Base-by-base conservation (phyloP, 2,888 invertebrate genomes). In the Strigamia transsilvanica region DNA sequence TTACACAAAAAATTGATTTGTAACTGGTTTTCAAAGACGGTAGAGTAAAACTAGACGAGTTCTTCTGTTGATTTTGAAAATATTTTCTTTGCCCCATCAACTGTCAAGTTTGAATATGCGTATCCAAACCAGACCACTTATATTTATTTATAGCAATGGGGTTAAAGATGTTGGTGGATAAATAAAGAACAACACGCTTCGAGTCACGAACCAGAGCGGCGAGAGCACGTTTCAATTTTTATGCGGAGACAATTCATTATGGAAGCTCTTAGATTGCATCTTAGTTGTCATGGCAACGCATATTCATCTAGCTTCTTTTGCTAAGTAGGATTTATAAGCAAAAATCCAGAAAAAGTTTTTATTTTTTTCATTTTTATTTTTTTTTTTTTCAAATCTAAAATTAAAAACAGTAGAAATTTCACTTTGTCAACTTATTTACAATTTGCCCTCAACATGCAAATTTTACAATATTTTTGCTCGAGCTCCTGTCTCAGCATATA, bases 221-320 rank as follows among this genome's bases (percentile, higher is more conserved):
- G 73, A 73, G 32, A 73, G 73, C 73, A 73, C 73, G 73, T 73
- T 73, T 73, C 73, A 73, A 73, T 73, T 73, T n/a, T 73, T 73
- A 73, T 73, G 73, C 73, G 73, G n/a, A 73, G 73, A 73, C 73
- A 73, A 73, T 73, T 73, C 73, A 73, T 73, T 73, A 73, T 27
- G 73, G 73, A 73, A 73, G 32, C 32, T 73, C 73, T 73, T 73
- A 73, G 73, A 27, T 73, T 73, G 32, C 73, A 27, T 32, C 15
- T 73, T 73, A 73, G 73, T 73, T 73, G 73, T 73, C 73, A 73
- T 73, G 73, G 73, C 13, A 73, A 73, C 73, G 73, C 73, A 32
- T 56, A 73, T 32, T 32, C 73, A 73, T 73, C 73, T 73, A 12
- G 32, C 32, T 32, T 27, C n/a, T 73, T 27, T 23, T n/a, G 73